Evolutionary conservation across 2,888 invertebrate genomes (phyloP).

Genomic region (Globia sparganii): DNA sequence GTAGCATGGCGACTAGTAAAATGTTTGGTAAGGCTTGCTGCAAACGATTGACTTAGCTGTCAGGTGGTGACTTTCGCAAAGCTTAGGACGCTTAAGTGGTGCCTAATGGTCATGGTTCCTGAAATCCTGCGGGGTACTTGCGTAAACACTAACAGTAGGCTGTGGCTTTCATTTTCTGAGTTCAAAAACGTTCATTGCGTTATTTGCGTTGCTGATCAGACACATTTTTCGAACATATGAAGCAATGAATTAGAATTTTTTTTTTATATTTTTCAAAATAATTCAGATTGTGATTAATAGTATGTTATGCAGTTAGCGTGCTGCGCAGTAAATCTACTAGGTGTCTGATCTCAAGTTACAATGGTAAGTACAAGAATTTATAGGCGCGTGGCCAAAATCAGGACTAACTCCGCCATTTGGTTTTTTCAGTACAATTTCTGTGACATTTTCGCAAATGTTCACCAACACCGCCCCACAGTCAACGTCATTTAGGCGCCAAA

Average conservation of each 20-base stretch:
- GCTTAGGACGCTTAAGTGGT: background rate
- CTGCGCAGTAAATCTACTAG: background rate
- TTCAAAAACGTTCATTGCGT: background rate
- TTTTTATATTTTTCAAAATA: no score
- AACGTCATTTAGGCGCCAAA: background rate
- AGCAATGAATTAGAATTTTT: background rate
- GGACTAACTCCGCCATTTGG: background rate
- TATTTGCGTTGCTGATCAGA: background rate
- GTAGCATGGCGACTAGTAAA: background rate
- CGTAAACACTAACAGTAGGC: background rate
- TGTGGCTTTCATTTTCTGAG: background rate
- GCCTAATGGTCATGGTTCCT: background rate
- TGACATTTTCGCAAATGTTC: background rate
- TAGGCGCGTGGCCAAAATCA: background rate
- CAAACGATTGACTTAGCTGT: background rate
- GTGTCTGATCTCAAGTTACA: background rate
- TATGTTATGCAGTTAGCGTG: background rate
- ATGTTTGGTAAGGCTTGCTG: background rate
- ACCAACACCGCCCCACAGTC: no score
- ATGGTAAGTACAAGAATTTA: background rate
- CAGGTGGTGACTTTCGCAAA: background rate
- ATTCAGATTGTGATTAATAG: background rate
- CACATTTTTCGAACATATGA: background rate
- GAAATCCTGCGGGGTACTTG: background rate
- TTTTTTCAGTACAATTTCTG: background rate